Percentiles rank a stretch among this genome's conserved stretches.
Conservation (phyloP, 2,113 vertebrate species). For the Amblyopsis rosae region DNA sequence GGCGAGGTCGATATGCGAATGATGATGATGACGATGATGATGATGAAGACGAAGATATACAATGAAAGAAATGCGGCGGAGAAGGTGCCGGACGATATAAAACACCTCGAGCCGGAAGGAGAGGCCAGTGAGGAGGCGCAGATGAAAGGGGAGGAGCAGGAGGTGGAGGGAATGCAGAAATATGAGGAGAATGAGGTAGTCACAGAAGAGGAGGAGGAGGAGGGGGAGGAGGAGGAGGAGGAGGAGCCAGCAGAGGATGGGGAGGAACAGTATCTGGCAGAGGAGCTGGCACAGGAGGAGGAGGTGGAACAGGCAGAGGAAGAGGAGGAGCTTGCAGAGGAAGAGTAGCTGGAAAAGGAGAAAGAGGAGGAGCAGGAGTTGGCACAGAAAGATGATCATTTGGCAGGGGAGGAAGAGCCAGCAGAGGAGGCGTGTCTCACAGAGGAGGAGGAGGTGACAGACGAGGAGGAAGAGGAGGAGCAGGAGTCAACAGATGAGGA, state of each 20-base stretch:
- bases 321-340: background rate
- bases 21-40: no score
- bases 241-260: background rate
- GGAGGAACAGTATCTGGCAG: no score
- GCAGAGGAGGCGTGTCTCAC: background rate
- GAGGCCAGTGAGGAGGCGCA: background rate
- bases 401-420: background rate
- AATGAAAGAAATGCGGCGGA: background rate
- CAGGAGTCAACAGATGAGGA: background rate
- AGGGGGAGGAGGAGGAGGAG: background rate
- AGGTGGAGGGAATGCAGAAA: conserved; percentile 18
- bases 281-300: no score
- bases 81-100: background rate
- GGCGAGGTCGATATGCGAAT: background rate
- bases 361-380: background rate
- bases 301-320: background rate
- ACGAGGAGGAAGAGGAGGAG: background rate
- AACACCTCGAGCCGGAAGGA: background rate
- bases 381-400: background rate
- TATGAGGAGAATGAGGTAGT: background rate
- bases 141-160: background rate
- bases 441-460: background rate
- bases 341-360: background rate
- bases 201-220: background rate
- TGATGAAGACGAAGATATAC: background rate